phyloP scores from a whole-genome alignment of 2,797 vertebrate species.

The Muscicapa comitata region DNA sequence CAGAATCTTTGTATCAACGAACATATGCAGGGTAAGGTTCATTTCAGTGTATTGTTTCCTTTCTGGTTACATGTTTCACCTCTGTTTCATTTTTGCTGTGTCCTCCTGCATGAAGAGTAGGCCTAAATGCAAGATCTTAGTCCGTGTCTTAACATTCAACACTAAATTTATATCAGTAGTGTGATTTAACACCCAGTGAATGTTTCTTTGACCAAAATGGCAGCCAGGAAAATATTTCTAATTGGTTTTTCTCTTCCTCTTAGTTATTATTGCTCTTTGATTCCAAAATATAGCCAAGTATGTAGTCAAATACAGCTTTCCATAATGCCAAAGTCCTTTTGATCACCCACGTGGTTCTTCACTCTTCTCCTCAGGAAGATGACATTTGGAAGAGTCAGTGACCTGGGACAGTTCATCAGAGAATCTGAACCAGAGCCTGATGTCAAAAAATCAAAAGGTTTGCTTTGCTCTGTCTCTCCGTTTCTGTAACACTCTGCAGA shows the following conservation, averaged over 20 bases:
- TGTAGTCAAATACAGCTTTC: neutral
- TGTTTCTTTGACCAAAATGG: neutral
- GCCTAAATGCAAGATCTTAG: neutral
- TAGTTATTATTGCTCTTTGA: neutral
- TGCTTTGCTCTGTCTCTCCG: neutral
- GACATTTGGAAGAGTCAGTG: slow-evolving; percentile 97
- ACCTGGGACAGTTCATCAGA: slow-evolving; percentile 96
- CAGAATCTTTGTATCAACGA: slow-evolving; percentile 94
- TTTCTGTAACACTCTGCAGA: neutral
- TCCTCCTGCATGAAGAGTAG: neutral
- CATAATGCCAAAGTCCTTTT: neutral
- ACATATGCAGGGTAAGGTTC: slow-evolving; percentile 92
- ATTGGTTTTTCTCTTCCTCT: neutral
- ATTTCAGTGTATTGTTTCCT: neutral
- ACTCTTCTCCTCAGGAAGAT: slow-evolving; percentile 82
- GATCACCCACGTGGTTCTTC: neutral
- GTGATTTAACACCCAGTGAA: neutral
- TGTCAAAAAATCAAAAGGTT: slow-evolving; percentile 98
- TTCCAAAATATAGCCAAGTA: neutral
- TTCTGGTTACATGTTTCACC: neutral
- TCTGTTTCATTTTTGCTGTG: neutral
- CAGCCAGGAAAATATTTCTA: neutral
- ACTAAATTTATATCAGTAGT: neutral
- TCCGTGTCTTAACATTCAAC: neutral
- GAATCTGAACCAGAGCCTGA: slow-evolving; percentile 98